Evolutionary conservation across 2,113 vertebrate species (phyloP), one percentile per base, ranked within the genome.

Genomic region (Atrichornis clamosus): DNA sequence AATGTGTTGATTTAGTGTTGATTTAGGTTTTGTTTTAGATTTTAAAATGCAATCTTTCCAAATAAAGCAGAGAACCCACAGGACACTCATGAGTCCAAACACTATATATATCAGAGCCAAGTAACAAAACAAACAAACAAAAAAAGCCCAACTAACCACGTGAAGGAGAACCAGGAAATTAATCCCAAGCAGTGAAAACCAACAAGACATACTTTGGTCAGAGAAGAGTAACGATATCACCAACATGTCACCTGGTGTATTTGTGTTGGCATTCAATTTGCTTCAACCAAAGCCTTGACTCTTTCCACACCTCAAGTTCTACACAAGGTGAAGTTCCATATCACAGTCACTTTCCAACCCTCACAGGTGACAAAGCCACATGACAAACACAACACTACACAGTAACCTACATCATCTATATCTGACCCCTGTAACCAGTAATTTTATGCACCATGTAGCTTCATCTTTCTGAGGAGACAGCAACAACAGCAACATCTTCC

Each of bases 41-140:
- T 98, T 98, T 98, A 97, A 98, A 98, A 97, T 67, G 84, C 76
- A 95, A 84, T 27, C 27, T 87, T 97, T 98, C 97, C 96, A 98
- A 98, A 97, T 91, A 92, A 98, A 97, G 97, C 79, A 81, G 87
- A 96, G 97, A 97, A 95, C 92, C 96, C 98, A 95, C 97, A 98
- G 98, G 98, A 98, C 97, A 98, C 93, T 96, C 97, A 96, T 85
- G 96, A 97, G 96, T 98, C 97, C 92, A 93, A 96, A 77, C 79
- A 95, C 96, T 97, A 79, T 94, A 94, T 95, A 98, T 98, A 98
- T 97, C 97, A 98, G 98, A 98, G 98, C 98, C 98, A 98, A 98
- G 96, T 98, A 98, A 98, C 93, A 96, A 98, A 80, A 90, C 11
- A 64, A 83, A 72, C 5, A 74, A 65, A 37, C 14, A 53, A 53